Evolutionary conservation across 2,888 invertebrate genomes (phyloP).

Genomic region (Dysmachus trigonus): DNA sequence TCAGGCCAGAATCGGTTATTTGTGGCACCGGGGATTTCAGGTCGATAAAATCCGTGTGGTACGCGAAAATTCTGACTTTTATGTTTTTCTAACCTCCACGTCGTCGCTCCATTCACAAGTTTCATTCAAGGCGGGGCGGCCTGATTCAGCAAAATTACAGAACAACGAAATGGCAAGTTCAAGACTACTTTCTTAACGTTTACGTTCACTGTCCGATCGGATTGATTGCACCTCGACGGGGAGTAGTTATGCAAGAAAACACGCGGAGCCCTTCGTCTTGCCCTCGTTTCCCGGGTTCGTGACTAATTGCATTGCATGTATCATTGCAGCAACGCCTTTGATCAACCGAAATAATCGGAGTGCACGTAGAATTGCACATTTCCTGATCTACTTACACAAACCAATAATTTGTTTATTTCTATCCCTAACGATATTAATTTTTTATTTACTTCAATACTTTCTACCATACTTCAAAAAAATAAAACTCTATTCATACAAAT

Average conservation of each 20-base stretch:
- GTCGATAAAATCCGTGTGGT: background rate
- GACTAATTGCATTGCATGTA: background rate
- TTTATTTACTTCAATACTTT: too few relatives aligned
- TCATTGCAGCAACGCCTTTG: background rate
- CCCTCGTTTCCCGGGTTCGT: background rate
- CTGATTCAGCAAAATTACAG: background rate
- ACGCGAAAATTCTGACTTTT: background rate
- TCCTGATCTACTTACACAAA: background rate
- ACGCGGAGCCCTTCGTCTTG: background rate
- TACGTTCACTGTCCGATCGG: background rate
- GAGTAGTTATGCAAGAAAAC: background rate
- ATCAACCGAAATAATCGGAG: background rate
- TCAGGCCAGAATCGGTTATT: constrained; percentile 4
- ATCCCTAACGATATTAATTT: too few relatives aligned
- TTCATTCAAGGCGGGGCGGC: background rate
- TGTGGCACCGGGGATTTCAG: background rate
- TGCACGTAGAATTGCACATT: background rate
- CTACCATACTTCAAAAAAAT: too few relatives aligned
- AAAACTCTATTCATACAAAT: too few relatives aligned
- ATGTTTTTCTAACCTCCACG: background rate
- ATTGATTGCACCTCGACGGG: background rate
- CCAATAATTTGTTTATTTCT: background rate
- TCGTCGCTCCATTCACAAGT: background rate
- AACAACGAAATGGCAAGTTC: constrained; percentile 10
- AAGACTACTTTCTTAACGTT: background rate